Percentiles rank a stretch among this genome's conserved stretches.
These are phyloP conservation scores for Sialia sialis DNA, from an alignment of 2,113 vertebrate species.

Conservation along the genomic window DNA sequence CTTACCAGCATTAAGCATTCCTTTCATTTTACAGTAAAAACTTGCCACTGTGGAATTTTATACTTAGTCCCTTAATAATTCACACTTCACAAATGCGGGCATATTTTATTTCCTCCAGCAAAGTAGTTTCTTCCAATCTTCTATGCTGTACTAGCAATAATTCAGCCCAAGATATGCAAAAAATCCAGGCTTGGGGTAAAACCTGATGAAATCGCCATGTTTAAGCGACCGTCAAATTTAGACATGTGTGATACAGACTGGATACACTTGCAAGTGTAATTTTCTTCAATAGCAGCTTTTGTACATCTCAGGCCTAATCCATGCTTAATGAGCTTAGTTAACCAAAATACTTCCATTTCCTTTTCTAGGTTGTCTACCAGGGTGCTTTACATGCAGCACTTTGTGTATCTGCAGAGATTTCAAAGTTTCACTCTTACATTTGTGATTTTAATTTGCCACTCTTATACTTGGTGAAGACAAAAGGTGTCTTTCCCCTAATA, in stretches of 20 bases:
- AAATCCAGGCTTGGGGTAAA: neutral
- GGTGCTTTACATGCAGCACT: neutral
- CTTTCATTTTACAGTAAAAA: constrained; percentile 6
- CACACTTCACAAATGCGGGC: neutral
- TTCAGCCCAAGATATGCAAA: neutral
- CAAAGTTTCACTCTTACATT: neutral
- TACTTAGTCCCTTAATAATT: neutral
- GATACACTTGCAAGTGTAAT: neutral
- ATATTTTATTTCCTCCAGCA: neutral
- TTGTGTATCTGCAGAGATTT: neutral
- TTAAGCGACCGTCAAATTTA: neutral
- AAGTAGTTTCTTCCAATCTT: neutral
- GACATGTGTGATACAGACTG: neutral
- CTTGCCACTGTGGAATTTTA: neutral
- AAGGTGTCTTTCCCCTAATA: neutral
- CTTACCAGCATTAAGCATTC: neutral
- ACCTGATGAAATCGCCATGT: neutral
- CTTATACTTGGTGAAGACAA: neutral
- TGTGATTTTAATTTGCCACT: neutral
- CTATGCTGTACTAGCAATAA: neutral
- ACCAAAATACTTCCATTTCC: neutral
- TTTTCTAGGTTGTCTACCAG: neutral
- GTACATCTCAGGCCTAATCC: neutral
- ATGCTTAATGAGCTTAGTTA: neutral
- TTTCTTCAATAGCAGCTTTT: neutral